These are phyloP conservation scores for Punctoribates punctum DNA, from an alignment of 2,888 invertebrate species.

Conservation along the genomic window DNA sequence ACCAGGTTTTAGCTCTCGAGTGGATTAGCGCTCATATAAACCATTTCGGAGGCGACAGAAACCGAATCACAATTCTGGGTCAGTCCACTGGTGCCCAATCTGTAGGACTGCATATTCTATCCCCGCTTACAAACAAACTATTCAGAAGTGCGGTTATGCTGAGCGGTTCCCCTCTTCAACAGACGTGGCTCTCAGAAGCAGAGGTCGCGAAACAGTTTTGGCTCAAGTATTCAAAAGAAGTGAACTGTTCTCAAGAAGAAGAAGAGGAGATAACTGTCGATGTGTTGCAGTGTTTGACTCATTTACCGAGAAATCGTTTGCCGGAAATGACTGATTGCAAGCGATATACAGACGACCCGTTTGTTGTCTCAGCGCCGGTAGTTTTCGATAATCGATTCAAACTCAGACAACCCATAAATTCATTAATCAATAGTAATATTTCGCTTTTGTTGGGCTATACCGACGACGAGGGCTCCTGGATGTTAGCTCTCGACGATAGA, in stretches of 20 bases:
- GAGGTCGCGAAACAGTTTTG: conserved; percentile 33
- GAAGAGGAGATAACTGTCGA: conserved; percentile 31
- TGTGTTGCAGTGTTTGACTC: conserved; percentile 18
- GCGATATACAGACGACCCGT: conserved; percentile 21
- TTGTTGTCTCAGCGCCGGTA: conserved; percentile 38
- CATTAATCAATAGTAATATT: conserved; percentile 19
- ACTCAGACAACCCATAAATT: not conserved
- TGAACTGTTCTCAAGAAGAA: conserved; percentile 34
- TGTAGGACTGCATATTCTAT: conserved; percentile 51
- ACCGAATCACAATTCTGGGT: conserved; percentile 56
- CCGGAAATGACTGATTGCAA: conserved; percentile 27
- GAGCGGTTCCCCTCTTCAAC: conserved; percentile 47
- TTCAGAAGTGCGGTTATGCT: conserved; percentile 49
- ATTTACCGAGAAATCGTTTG: conserved; percentile 39
- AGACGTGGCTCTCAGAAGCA: conserved; percentile 18
- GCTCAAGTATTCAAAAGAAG: conserved; percentile 38
- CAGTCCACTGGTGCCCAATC: conserved; percentile 58
- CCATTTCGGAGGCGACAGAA: conserved; percentile 52
- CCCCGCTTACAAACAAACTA: conserved; percentile 41
- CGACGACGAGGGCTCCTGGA: conserved; percentile 42
- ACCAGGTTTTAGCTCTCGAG: conserved; percentile 55
- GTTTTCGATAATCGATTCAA: conserved; percentile 32
- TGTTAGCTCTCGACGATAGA: conserved; percentile 26
- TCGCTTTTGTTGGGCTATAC: conserved; percentile 38
- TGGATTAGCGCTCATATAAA: conserved; percentile 50